These are phyloP conservation scores for Phainopepla nitens DNA, from an alignment of 2,113 vertebrate genomes.

Conservation along the genomic window DNA sequence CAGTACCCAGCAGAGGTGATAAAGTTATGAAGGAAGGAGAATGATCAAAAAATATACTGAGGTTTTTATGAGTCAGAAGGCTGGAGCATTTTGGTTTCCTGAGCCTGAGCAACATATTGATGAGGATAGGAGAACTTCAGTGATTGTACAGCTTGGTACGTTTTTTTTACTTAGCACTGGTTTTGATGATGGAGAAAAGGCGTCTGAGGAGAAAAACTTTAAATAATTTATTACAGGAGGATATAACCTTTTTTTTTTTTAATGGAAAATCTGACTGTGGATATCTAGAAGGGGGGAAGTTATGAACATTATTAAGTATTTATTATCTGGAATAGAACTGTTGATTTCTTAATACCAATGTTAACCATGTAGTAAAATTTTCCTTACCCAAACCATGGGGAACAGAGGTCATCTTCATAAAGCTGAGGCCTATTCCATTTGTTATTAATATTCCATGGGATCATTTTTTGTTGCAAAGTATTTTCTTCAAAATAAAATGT, in stretches of 20 bases:
- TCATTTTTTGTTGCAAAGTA: background rate
- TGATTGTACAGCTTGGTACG: background rate
- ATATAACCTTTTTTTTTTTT: background rate
- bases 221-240: background rate
- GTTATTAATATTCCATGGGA: background rate
- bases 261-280: background rate
- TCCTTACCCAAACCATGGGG: background rate
- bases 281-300: background rate
- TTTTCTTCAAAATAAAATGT: conserved; percentile 23
- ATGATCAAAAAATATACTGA: background rate
- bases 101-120: background rate
- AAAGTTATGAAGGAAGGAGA: background rate
- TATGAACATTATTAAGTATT: background rate
- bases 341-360: background rate
- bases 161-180: background rate
- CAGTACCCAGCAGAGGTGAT: background rate
- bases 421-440: background rate
- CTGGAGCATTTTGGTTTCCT: background rate
- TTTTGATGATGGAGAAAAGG: background rate
- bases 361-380: background rate
- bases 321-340: background rate
- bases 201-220: background rate
- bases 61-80: background rate
- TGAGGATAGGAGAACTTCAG: background rate
- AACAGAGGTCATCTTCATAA: background rate